Percentiles rank a stretch among this genome's conserved stretches.
phyloP scores from a whole-genome alignment of 2,797 vertebrate genomes.

The Cynopterus sphinx region DNA sequence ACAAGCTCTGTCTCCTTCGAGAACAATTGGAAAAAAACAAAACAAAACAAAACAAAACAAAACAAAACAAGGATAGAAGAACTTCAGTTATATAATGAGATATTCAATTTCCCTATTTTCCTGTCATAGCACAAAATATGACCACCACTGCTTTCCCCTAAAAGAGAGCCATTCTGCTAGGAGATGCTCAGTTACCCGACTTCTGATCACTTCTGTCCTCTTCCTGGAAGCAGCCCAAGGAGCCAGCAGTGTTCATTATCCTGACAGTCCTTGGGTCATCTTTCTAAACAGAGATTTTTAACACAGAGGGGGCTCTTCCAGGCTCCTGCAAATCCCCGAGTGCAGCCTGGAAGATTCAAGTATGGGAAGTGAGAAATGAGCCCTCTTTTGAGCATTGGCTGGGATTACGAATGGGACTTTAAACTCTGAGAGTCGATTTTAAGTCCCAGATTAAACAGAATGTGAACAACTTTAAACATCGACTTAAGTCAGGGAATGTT shows the following conservation, averaged over 20 bases:
- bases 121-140: neutral
- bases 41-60: too few relatives aligned
- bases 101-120: neutral
- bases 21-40: neutral
- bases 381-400: neutral
- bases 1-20: neutral
- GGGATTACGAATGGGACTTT: neutral
- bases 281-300: neutral
- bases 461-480: slow-evolving; percentile 56
- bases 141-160: neutral
- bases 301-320: neutral
- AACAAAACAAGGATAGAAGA: neutral
- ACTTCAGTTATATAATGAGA: neutral
- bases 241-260: neutral
- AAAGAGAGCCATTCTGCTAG: neutral
- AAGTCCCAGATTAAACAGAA: neutral
- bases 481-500: neutral
- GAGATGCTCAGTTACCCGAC: neutral
- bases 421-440: neutral
- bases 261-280: neutral
- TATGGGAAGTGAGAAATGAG: fast-evolving
- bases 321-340: neutral
- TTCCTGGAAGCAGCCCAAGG: neutral
- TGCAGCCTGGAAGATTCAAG: neutral
- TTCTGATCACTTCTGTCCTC: neutral